Evolutionary conservation across 1,140 invertebrate species (phyloP), one percentile per base, ranked within the genome.

Genomic region (Cyrtorhinus lividipennis): DNA sequence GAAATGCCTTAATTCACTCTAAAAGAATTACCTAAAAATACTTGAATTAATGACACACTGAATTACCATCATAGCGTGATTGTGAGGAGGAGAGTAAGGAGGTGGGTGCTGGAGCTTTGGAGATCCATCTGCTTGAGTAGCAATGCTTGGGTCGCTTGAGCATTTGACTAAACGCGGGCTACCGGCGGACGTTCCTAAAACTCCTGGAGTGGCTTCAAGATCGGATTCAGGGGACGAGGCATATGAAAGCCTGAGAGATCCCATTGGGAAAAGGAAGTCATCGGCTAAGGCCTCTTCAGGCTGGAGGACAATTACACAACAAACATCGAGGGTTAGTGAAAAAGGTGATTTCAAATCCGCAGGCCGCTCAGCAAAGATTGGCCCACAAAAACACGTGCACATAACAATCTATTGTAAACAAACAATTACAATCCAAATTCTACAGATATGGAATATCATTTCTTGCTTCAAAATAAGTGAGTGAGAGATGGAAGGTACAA

Each of bases 201-300:
- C 83, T 69, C 82, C 84, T 64, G 86, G 85, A 72, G 86, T 86
- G 69, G 90, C 79, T 77, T 95, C 92, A 72, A 91, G 80, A 76
- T 97, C 93, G 73, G 88, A 93, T 78, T 96, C 93, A 67, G 92
- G 92, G 71, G 91, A 94, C 69, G 90, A 94, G 66, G 92, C 92
- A 78, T 95, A 96, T 71, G 92, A 95, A 66, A 95, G 79, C 71
- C 93, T 86, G 62, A 79, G 74, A 75, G 89, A 90, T 67, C 91
- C 91, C 91, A 96, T 95, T 70, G 94, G 94, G 80, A 98, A 97
- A 71, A 98, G 84, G 83, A 97, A 94, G 81, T 98, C 93, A 80
- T 90, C 87, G 69, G 87, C 88, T 75, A 90, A 79, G 75, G 86
- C 86, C 78, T 90, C 87, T 76, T 88, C 83, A 70, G 84, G 84